These are phyloP conservation scores for Clarias magur DNA, from an alignment of 2,113 vertebrate species.

Conservation along the genomic window DNA sequence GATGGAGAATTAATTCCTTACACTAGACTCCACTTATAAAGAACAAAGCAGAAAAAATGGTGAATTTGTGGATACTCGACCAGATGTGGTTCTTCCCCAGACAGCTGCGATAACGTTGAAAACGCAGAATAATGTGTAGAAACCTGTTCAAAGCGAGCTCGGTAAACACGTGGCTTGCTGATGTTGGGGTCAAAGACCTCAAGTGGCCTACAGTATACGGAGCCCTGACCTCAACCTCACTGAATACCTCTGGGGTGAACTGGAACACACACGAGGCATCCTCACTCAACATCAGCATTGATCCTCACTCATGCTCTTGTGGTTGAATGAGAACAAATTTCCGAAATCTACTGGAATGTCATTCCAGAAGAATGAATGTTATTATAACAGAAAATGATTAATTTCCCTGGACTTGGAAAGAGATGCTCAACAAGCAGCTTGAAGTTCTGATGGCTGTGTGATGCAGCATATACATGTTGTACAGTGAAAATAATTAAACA, in stretches of 20 bases:
- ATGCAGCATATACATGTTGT: not conserved
- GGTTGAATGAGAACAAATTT: not conserved
- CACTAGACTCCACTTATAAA: not conserved
- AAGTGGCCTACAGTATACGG: not conserved
- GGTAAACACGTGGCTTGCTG: not conserved
- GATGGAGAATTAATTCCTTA: not conserved
- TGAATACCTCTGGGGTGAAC: not conserved
- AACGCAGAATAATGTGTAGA: not conserved
- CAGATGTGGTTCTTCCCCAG: not conserved
- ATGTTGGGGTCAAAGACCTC: not conserved
- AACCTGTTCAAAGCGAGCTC: not conserved
- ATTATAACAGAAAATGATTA: not conserved
- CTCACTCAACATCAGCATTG: not conserved
- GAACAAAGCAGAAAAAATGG: not conserved
- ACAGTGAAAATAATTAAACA: not conserved
- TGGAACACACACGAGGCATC: not conserved
- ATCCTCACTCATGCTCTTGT: not conserved
- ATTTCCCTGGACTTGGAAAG: not conserved
- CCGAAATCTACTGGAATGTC: not conserved
- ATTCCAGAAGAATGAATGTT: not conserved
- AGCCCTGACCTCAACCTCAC: not conserved
- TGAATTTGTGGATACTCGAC: not conserved
- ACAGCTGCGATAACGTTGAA: not conserved
- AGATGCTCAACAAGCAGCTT: not conserved
- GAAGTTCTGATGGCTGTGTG: not conserved